These are phyloP conservation scores for Escarpia spicata DNA, from an alignment of 2,888 invertebrate species.

Conservation along the genomic window DNA sequence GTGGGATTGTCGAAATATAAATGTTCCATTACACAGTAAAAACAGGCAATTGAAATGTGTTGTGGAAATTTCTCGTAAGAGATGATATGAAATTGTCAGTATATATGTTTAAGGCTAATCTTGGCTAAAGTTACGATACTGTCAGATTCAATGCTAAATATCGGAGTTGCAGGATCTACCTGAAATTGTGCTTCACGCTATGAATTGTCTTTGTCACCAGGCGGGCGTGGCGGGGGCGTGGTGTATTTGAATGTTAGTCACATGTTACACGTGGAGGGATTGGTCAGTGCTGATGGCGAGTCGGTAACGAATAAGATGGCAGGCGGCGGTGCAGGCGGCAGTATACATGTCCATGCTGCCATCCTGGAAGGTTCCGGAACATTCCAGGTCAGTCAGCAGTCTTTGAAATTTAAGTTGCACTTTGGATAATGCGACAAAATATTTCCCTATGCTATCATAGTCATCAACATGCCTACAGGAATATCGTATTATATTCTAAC, in stretches of 20 bases:
- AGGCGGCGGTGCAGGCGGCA: slow-evolving; percentile 53
- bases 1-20: too few relatives aligned
- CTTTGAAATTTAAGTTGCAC: not conserved
- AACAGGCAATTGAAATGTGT: too few relatives aligned
- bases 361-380: slow-evolving; percentile 50
- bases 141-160: not conserved
- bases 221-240: slow-evolving; percentile 53
- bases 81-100: too few relatives aligned
- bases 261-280: slow-evolving; percentile 48
- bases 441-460: not conserved
- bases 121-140: too few relatives aligned
- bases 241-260: slow-evolving; percentile 43
- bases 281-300: slow-evolving; percentile 47
- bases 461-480: too few relatives aligned
- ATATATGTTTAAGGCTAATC: too few relatives aligned
- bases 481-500: too few relatives aligned
- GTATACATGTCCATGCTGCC: slow-evolving; percentile 43
- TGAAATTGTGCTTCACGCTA: too few relatives aligned
- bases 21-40: too few relatives aligned
- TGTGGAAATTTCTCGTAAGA: too few relatives aligned
- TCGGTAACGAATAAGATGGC: slow-evolving; percentile 21
- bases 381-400: slow-evolving; percentile 29
- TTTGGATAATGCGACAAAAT: not conserved
- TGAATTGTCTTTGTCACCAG: slow-evolving; percentile 32
- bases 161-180: too few relatives aligned